Percentiles rank a stretch among this genome's conserved stretches.
Evolutionary conservation across 2,888 invertebrate species (phyloP).

Genomic region (Fabriciana adippe): DNA sequence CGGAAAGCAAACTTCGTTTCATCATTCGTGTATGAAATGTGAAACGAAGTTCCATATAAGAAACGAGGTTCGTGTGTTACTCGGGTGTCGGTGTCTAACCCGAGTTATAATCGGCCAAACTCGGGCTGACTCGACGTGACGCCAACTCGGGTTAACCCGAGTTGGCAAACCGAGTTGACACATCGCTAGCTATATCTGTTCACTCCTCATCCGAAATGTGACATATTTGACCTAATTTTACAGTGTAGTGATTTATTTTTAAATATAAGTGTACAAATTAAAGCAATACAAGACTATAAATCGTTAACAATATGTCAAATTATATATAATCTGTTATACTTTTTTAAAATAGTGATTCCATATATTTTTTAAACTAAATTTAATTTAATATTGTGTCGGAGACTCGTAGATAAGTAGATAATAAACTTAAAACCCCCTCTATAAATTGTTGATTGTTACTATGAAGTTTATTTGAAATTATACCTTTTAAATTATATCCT

Average conservation of each 20-base stretch:
- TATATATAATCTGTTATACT: slow-evolving; percentile 26
- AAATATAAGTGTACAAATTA: slow-evolving; percentile 35
- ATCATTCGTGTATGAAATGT: no score
- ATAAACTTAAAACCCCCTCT: slow-evolving; percentile 15
- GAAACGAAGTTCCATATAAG: no score
- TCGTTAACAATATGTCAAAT: slow-evolving; percentile 26
- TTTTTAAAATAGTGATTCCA: slow-evolving; percentile 22
- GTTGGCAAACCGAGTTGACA: no score
- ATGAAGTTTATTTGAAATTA: slow-evolving; percentile 27
- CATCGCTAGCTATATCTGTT: slow-evolving; percentile 47
- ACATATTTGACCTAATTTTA: slow-evolving; percentile 58
- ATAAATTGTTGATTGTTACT: slow-evolving; percentile 20
- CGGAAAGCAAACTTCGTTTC: no score
- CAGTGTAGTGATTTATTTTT: slow-evolving; percentile 25
- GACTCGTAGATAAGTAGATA: slow-evolving; percentile 17
- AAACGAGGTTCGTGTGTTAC: no score
- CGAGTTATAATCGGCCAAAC: no score
- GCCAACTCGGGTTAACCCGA: no score
- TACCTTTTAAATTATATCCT: slow-evolving; percentile 23
- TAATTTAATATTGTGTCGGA: slow-evolving; percentile 18
- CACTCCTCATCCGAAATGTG: slow-evolving; percentile 56
- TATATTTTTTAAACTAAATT: slow-evolving; percentile 32
- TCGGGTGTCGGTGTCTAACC: no score
- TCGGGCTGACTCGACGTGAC: no score
- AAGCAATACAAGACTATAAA: slow-evolving; percentile 34